Base-by-base conservation (phyloP, 2,888 invertebrate species). In the Patella caerulea region DNA sequence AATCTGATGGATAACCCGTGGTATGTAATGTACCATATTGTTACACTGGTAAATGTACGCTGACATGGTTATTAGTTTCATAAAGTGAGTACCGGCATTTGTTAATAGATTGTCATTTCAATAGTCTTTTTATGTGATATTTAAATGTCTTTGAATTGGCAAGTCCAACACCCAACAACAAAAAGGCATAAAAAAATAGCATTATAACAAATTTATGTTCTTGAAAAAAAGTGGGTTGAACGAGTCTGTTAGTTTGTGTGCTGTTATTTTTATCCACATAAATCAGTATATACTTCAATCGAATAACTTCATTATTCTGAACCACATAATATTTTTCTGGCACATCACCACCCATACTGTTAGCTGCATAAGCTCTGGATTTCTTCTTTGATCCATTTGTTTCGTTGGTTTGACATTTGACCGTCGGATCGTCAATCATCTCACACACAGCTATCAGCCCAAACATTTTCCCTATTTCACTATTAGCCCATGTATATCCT, bases 381-480 rank as follows among this genome's bases (percentile, higher is more conserved):
- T 83, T 82, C 29, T 80, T 76, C 11, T 79, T 69, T 12, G 52
- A 24, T 72, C 19, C 71, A 56, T 76, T 45, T 56, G 53, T 17
- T 55, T 73, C 29, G 24, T 19, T 45, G 15, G 4, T 34, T 76
- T 89, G 90, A 80, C 92, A 92, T 83, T 93, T 93, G 15, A 94
- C 93, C 71, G 89, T 85, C 2, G 94, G 94, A 88, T 95, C 94
- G 91, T 95, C 94, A 72, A 96, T 94, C 75, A 96, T 94, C 92
- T 97, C 96, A 92, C 96, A 95, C 80, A 96, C 92, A 3, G 96
- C 96, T 72, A 96, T 93, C 88, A 95, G 95, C 69, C 95, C 95
- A 74, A 96, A 92, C 82, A 94, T 94, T n/a, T 94, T 94, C 2
- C 96, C 96, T 74, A 96, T 93, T 79, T 93, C 92, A 86, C 96